Evolutionary conservation across 2,113 vertebrate species (phyloP), one percentile per base, ranked within the genome.

Genomic region (Archocentrus centrarchus): DNA sequence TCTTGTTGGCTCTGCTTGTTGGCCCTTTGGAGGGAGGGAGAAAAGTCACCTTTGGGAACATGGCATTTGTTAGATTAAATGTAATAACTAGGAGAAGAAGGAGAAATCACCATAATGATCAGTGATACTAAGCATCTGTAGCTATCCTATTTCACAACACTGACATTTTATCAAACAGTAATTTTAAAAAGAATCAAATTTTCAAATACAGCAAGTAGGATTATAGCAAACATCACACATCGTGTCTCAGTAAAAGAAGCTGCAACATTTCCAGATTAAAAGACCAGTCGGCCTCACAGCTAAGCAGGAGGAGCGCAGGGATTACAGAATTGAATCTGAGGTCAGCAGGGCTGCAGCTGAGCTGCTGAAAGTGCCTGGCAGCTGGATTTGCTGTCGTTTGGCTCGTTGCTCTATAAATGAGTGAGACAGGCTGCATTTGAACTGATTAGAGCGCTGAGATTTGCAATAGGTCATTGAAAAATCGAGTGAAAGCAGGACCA

Each of bases 371-470:
- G 60, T 83, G 86, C 87, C 60, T n/a, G 76, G 11, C 11, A 17
- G 57, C 7, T 50, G 79, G 87, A 91, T 92, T 93, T 90, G 62
- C 73, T 44, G 70, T 91, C 64, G 63, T 92, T 90, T 87, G 84
- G 62, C 89, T 61, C 55, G 18, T 79, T 58, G 59, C 79, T 82
- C 17, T 68, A 55, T 55, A 64, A 86, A 68, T 61, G 58, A 87
- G 77, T 64, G 73, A 32, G 79, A 35, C 27, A n/a, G 37, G 50
- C 82, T 81, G 81, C 82, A 73, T 86, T 83, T 80, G 13, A 79
- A 81, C 64, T 84, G 82, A 89, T 90, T 85, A 89, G 32, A n/a
- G 35, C 68, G 83, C 39, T 81, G 80, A 86, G 66, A 68, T 77
- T 44, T 77, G 35, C 20, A 83, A 30, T 70, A 35, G 47, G 27